Base-by-base conservation (phyloP, 2,888 invertebrate species). In the Quadriops clusia region DNA sequence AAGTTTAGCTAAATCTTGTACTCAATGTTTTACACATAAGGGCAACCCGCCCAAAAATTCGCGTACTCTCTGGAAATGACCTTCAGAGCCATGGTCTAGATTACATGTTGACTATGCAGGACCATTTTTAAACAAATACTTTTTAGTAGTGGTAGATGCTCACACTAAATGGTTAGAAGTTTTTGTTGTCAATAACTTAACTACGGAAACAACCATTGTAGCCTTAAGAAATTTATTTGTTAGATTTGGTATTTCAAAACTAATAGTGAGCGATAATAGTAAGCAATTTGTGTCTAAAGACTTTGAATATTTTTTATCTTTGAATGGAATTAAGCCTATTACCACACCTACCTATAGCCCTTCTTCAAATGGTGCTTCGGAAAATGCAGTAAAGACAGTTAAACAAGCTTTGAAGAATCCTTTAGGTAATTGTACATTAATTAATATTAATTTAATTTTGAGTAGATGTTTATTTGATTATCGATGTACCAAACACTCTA, bases 111-210 rank as follows among this genome's bases (percentile, higher is more conserved):
- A 36, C 33, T 3, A 26, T 25, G 9, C 23, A 10, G 2, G 41
- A 27, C 14, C 33, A 9, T n/a, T 27, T 28, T 4, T 30, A 28
- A 33, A 45, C 44, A 6, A 51, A 50, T 33, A 51, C 14, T 29
- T 21, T 21, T 13, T 29, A 3, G 11, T 29, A 3, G 22, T 29
- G 9, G 23, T 33, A 3, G 29, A 33, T 13, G 23, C 33, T 3
- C 17, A 30, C 11, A 14, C 23, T 4, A 17, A 23, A 3, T 33
- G 29, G 29, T 15, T 33, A 3, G 29, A 33, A 17, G 14, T 33
- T 7, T 7, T 28, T 5, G 27, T 9, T 10, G 17, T 33, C 13
- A 30, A 17, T 12, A 23, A 23, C n/a, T 29, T 30, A n/a, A 30
- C 15, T 4, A 13, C 22, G 4, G 13, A 16, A 17, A 17, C 27